Base-by-base conservation (phyloP, 2,113 vertebrate species). In the Eudyptes chrysolophus region DNA sequence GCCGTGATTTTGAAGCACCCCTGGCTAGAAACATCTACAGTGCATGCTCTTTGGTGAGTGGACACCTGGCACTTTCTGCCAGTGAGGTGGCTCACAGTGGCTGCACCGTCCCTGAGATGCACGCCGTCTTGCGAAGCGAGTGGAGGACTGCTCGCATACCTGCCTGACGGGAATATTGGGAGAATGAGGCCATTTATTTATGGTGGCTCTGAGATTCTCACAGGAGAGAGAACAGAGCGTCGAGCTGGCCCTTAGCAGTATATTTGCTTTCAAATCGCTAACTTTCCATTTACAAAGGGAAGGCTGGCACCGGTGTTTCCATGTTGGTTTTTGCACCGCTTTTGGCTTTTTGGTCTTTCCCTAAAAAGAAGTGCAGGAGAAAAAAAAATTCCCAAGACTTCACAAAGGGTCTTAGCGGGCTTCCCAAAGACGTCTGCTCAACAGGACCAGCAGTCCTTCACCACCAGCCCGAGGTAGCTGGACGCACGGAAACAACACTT, bases 51-150 rank as follows among this genome's bases (percentile, higher is more conserved):
- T 69, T 24, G 48, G 21, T 16, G 38, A 51, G 32, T 1, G 1
- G 32, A 32, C 52, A 64, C 8, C 25, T 8, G 32, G 71, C 30
- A 16, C 21, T 51, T 94, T 64, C 57, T 86, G 16, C 44, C 7
- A 3, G 8, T 16, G 36, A n/a, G 40, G 22, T 2, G 1, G 61
- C 12, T 69, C 10, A 8, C 1, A 6, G 24, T 30, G 30, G 40
- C 69, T 76, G n/a, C 52, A 40, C 11, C 19, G 2, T 55, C n/a
- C 36, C 27, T 7, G 36, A 80, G 55, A 54, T 7, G 9, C 21
- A 40, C 0, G 0, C 6, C 0, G 0, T 51, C n/a, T 49, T 38
- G 25, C 6, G 10, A 69, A 84, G 65, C 2, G 2, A 78, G 60
- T 2, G 1, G 25, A 84, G 17, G n/a, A 10, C n/a, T 66, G 25